These are phyloP conservation scores for Sclerodermus sp. DNA, from an alignment of 2,888 invertebrate species.

Conservation along the genomic window DNA sequence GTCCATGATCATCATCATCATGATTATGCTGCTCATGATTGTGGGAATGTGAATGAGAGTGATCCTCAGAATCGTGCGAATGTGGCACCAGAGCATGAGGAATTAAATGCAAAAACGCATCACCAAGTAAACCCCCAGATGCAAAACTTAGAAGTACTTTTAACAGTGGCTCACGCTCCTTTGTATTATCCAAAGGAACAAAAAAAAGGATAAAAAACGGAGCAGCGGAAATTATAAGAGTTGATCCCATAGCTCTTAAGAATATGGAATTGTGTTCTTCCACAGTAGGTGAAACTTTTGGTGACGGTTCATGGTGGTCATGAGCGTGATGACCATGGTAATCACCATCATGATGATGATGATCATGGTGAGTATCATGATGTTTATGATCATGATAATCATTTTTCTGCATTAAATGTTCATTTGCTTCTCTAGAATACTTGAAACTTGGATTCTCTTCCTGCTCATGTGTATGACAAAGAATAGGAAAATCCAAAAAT, in stretches of 20 bases:
- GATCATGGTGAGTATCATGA: constrained; percentile 42
- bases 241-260: constrained; percentile 82
- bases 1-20: constrained; percentile 62
- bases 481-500: constrained; percentile 46
- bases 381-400: constrained; percentile 49
- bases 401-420: constrained; percentile 29
- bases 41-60: constrained; percentile 60
- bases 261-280: constrained; percentile 8
- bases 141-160: constrained; percentile 92
- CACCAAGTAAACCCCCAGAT: constrained; percentile 93
- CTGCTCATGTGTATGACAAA: constrained; percentile 46
- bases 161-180: constrained; percentile 81
- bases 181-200: constrained; percentile 87
- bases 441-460: constrained; percentile 74
- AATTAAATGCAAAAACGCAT: constrained; percentile 97
- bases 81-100: constrained; percentile 85
- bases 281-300: background rate
- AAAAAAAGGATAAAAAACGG: constrained; percentile 92
- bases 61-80: constrained; percentile 41
- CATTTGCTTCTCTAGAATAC: constrained; percentile 77
- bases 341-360: constrained; percentile 20
- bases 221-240: constrained; percentile 90
- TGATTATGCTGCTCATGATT: constrained; percentile 56
- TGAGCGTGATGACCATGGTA: constrained; percentile 39
- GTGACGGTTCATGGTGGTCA: constrained; percentile 31